Base-by-base conservation (phyloP, 35 echinoderm and acorn worm species). In the Diadema setosum region DNA sequence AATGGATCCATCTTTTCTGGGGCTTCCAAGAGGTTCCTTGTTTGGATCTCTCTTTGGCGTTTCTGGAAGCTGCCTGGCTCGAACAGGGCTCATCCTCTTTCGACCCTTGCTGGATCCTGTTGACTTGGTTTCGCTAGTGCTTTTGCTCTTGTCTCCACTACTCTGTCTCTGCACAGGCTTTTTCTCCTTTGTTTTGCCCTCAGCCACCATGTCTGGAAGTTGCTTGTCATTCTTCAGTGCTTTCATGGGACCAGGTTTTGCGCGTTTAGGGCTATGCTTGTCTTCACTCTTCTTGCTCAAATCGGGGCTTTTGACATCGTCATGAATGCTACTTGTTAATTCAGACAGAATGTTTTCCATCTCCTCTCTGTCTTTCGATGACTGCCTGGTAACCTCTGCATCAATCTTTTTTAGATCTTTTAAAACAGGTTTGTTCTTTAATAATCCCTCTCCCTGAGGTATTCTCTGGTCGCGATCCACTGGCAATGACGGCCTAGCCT, bases 271-370 rank as follows among this genome's bases (percentile, higher is more conserved):
- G 29, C 33, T 41, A 6, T 42, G 33, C 40, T 78, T 78, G 20
- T 78, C 40, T 2, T 78, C 73, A 78, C 73, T 44, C 40, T 78
- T 78, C 25, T 44, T 78, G 40, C 73, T 78, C n/a, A 44, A 21
- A 35, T 78, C 73, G 14, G 73, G 73, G 44, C 73, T 78, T 18
- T 35, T 78, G 1, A 78, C 73, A 44, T 78, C 73, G 25, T 78
- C 73, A 78, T 78, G 73, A 78, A 78, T 78, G 40, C 73, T 78
- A 78, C 73, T 78, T 42, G 73, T 78, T 36, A 78, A 35, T 11
- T 78, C 73, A 41, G 73, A 78, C 18, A 95, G 87, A 45, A 95
- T 95, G 40, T 83, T 65, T 75, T 95, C 93, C 93, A 95, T 95
- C 63, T 91, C 89, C 41, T 88, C 88, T 76, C 82, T 86, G 64